Evolutionary conservation across 2,888 invertebrate genomes (phyloP).

Genomic region (Caenorhabditis wallacei): DNA sequence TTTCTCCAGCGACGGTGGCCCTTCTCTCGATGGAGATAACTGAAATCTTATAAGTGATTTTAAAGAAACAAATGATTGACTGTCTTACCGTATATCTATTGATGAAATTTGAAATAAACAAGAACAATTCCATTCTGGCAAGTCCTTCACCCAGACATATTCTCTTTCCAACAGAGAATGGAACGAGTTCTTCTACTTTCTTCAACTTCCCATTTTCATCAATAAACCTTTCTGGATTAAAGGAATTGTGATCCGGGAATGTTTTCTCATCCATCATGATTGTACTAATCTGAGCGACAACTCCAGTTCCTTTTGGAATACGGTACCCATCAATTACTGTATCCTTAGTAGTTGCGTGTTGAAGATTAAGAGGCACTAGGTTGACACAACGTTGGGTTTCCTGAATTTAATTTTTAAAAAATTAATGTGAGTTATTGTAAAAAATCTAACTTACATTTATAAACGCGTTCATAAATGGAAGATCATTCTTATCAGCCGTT

Average conservation of each 20-base stretch:
- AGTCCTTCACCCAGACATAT: constrained; percentile 60
- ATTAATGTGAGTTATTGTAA: not conserved
- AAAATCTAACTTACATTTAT: constrained; percentile 59
- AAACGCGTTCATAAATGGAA: constrained; percentile 67
- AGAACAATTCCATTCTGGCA: constrained; percentile 58
- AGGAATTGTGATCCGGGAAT: constrained; percentile 73
- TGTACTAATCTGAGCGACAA: constrained; percentile 66
- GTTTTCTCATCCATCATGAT: constrained; percentile 65
- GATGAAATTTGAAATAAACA: constrained; percentile 55
- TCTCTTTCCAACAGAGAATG: constrained; percentile 62
- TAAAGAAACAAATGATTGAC: not conserved
- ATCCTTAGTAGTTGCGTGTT: constrained; percentile 47
- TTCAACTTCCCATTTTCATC: constrained; percentile 71
- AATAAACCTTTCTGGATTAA: constrained; percentile 76
- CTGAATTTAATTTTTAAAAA: no score
- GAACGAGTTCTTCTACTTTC: constrained; percentile 52
- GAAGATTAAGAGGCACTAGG: constrained; percentile 64
- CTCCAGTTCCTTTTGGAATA: constrained; percentile 57
- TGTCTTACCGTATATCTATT: constrained; percentile 51
- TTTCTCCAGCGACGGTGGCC: constrained; percentile 21
- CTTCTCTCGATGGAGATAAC: constrained; percentile 21
- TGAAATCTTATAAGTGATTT: not conserved
- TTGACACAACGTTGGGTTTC: constrained; percentile 67
- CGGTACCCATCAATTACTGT: constrained; percentile 55
- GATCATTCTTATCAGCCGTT: constrained; percentile 66